Evolutionary conservation across 2,113 vertebrate species (phyloP), one percentile per base, ranked within the genome.

Genomic region (Larimichthys crocea): DNA sequence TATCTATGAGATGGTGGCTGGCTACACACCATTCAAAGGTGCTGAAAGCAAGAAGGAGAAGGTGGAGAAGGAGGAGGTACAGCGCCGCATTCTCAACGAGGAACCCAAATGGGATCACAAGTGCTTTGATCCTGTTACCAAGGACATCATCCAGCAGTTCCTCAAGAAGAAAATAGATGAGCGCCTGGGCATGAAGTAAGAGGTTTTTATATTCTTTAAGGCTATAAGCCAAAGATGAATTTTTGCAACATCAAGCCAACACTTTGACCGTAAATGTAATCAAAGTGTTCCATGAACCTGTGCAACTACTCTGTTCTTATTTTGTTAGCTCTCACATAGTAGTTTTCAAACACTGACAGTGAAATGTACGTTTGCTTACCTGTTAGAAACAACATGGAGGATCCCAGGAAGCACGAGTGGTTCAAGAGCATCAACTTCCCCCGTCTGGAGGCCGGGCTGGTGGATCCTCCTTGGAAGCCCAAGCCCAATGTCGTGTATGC

Each of bases 1-100:
- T 84, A 97, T 99, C 88, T 99, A 97, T 73, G 98, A 99, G 90
- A 99, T 99, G 97, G 88, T 99, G 76, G 96, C 97, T 10, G 97
- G 95, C 15, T 94, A 97, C 91, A 98, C 97, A 16, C 96, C 98
- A 0, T 99, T 98, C 89, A 97, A 96, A 94, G 96, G 97, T 79
- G 95, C 86, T 17, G 94, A 95, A 0, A 86, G 80, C 80, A 94
- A 94, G 82, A 98, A 98, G 91, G 96, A 97, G 76, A 98, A 99
- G 82, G 86, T 97, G 49, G 94, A 87, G 74, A 99, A 97, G 87
- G 97, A 99, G 80, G 97, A 98, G 73, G 94, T 99, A 57, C 97
- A 94, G 92, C 95, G 96, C 46, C 97, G 96, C 86, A 99, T 97
- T 87, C 82, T 96, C 81, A 95, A 96, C 22, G 97, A 98, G 11